Base-by-base conservation (phyloP, 2,797 vertebrate genomes). In the Arrhamphus sclerolepis region DNA sequence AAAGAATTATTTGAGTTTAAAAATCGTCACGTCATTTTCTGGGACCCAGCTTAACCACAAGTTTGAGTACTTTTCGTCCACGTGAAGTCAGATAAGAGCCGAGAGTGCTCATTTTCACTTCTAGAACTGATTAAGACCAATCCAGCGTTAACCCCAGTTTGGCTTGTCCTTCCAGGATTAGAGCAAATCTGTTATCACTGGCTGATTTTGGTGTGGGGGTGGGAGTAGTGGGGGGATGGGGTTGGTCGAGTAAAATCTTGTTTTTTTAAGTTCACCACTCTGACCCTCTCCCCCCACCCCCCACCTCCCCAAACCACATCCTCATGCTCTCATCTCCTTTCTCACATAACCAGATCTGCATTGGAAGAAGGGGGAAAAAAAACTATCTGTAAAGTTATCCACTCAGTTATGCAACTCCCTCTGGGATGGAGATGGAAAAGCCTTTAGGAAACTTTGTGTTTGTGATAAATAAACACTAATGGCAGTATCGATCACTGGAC, bases 121-220 rank as follows among this genome's bases (percentile, higher is more conserved):
- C 61, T 66, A 40, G 13, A 28, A 55, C 70, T 86, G 83, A 90
- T 89, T 87, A 79, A 86, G 65, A 86, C 70, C 81, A 86, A 78
- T 79, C 80, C 71, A 72, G 75, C 20, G 54, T 84, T 84, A 87
- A 81, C 79, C 84, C 67, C 75, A 71, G 80, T 77, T 61, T 82
- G 58, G 75, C 71, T 76, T 62, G 63, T 46, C 14, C 46, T 67
- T 55, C 44, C 60, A 63, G 81, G 87, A 89, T 89, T 89, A 90
- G 28, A 52, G 41, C 52, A 81, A 87, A 84, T 86, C 83, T 81
- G 66, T 41, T 75, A 60, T 75, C 75, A 80, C 80, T 80, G 80
- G 80, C 68, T 61, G 79, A 70, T 66, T 55, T 49, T 46, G 52
- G 41, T n/a, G 39, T 42, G 39, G 5, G 52, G 11, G 62, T 16